A percentile compares a stretch with the other conserved stretches of the same genome.
Conservation (phyloP, 64 coral and sea anemone genomes). For the Hydrozoanthus tunicans region DNA sequence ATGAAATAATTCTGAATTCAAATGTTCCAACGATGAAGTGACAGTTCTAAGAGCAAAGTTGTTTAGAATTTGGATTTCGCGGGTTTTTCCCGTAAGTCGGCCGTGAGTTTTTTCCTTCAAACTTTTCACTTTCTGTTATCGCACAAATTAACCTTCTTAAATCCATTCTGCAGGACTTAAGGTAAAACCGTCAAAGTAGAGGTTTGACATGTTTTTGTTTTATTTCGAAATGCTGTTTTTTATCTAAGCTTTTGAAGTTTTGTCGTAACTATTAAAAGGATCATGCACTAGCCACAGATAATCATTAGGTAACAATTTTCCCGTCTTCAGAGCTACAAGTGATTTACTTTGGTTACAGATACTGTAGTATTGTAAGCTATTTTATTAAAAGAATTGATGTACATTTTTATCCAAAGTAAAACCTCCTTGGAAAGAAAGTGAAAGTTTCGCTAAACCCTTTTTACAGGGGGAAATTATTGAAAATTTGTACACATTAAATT, state of each 20-base stretch:
- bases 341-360: too few relatives aligned
- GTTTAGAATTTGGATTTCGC: constrained; percentile 53
- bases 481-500: neutral
- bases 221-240: neutral
- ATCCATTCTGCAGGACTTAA: neutral
- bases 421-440: neutral
- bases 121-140: constrained; percentile 13
- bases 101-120: neutral
- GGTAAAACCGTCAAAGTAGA: neutral
- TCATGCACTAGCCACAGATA: too few relatives aligned
- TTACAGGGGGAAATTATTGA: neutral
- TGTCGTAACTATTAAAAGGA: neutral
- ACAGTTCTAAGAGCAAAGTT: neutral
- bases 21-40: neutral
- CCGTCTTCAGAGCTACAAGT: too few relatives aligned
- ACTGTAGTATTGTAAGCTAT: too few relatives aligned
- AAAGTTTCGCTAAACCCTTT: neutral
- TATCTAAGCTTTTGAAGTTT: neutral
- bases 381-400: too few relatives aligned
- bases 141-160: neutral
- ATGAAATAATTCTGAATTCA: neutral
- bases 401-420: neutral
- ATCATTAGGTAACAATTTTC: too few relatives aligned
- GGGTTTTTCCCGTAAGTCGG: constrained; percentile 60
- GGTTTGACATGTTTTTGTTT: too few relatives aligned